Percentiles rank a stretch among this genome's conserved stretches.
phyloP scores from a whole-genome alignment of 2,797 vertebrate genomes.

The Todus mexicanus region DNA sequence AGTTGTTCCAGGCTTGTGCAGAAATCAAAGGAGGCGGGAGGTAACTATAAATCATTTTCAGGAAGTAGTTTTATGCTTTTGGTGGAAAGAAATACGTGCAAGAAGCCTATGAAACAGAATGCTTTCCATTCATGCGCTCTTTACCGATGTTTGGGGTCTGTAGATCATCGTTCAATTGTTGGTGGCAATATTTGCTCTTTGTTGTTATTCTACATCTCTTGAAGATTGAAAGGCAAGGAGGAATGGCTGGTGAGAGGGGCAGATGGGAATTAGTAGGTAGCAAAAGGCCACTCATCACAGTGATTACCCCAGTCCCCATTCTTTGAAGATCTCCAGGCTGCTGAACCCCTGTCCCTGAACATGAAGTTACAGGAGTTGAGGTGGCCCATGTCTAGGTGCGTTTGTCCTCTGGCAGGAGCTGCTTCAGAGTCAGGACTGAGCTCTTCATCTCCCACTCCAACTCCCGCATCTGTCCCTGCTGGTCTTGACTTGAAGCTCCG shows the following conservation, averaged over 20 bases:
- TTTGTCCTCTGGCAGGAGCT: background rate
- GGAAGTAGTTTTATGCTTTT: slow-evolving; percentile 8
- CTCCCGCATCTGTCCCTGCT: background rate
- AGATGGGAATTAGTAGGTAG: slow-evolving; percentile 34
- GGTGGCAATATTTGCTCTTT: slow-evolving; percentile 26
- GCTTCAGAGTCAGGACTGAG: background rate
- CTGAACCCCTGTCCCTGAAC: background rate
- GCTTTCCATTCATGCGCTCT: background rate
- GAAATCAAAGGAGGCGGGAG: slow-evolving; percentile 38
- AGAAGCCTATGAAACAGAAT: background rate
- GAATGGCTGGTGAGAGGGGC: background rate
- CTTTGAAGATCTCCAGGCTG: background rate
- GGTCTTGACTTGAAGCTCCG: too few species aligned
- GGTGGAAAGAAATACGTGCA: background rate
- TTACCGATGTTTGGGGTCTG: background rate
- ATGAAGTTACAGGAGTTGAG: background rate
- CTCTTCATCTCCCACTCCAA: background rate
- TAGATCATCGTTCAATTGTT: slow-evolving; percentile 11
- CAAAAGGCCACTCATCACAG: background rate
- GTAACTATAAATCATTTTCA: slow-evolving; percentile 6
- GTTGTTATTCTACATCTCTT: background rate
- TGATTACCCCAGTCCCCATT: background rate
- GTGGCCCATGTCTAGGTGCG: rapidly evolving
- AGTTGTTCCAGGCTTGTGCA: background rate
- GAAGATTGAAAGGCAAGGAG: background rate